Conservation (phyloP, 2,113 vertebrate genomes). For the Xiphophorus maculatus region DNA sequence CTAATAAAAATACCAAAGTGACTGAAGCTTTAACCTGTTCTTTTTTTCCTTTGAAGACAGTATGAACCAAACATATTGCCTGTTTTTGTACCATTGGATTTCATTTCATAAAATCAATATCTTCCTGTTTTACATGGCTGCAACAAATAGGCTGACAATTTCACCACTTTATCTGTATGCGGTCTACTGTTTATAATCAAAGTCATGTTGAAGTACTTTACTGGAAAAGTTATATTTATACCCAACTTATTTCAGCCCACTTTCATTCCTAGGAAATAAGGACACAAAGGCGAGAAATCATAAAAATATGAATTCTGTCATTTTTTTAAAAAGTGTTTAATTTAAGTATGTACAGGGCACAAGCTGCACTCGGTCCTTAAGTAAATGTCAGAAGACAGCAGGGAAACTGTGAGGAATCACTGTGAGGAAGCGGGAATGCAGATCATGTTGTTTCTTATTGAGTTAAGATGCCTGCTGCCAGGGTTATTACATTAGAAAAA, state of each 20-base stretch:
- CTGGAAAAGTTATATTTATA: not conserved
- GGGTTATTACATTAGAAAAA: slow-evolving; percentile 63
- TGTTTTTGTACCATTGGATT: too few relatives aligned
- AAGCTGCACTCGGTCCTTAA: not conserved
- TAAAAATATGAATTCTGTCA: not conserved
- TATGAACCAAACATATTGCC: too few relatives aligned
- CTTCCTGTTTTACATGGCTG: too few relatives aligned
- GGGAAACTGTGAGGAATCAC: slow-evolving; percentile 2
- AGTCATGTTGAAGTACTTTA: not conserved
- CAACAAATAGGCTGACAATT: too few relatives aligned
- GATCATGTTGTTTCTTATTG: slow-evolving; percentile 55
- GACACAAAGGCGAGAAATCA: not conserved
- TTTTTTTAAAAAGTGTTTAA: too few relatives aligned
- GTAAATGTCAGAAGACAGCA: slow-evolving; percentile 1
- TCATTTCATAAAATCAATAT: too few relatives aligned
- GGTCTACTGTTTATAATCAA: not conserved
- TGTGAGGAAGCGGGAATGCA: slow-evolving; percentile 59
- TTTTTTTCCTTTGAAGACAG: too few relatives aligned
- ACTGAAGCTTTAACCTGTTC: too few relatives aligned
- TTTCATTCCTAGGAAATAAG: not conserved
- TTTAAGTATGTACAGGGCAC: too few relatives aligned
- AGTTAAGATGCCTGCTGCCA: slow-evolving; percentile 67
- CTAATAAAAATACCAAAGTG: too few relatives aligned
- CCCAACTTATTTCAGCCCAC: not conserved
- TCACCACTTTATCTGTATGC: not conserved